Base-by-base conservation (phyloP, 1,140 invertebrate genomes). In the Capitella teleta region DNA sequence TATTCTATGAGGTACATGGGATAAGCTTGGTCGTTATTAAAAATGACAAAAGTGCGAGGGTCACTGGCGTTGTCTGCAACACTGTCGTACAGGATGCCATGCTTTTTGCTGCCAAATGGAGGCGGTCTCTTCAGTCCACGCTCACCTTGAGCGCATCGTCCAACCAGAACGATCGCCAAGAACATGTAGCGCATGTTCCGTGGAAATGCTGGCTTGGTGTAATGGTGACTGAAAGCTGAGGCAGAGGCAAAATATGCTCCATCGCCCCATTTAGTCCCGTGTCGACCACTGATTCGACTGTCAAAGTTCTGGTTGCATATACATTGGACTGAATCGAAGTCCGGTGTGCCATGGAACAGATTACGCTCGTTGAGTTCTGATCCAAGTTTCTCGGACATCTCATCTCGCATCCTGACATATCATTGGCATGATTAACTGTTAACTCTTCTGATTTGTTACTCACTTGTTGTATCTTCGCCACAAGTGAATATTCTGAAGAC, bases 1-100 rank as follows among this genome's bases (percentile, higher is more conserved):
- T 64, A 64, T 37, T 64, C 61, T 21, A 64, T 56, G 16, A 62
- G 37, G 48, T 64, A 64, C 25, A 61, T 59, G 6, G 62, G 62
- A 30, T 62, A 64, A n/a, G 57, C 54, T 43, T 64, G 62, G 23
- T 56, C 56, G 47, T 54, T 59, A 41, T 64, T 58, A 55, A 64
- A 64, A 25, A 64, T 59, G 16, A 64, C 61, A 54, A 56, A 62
- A n/a, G 61, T 58, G 47, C 57, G 56, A 0, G 62, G 62, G 24
- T 54, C 50, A 37, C 44, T 47, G 24, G 60, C 57, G 23, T 64
- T 56, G 42, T 64, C 61, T 3, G 62, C 62, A 55, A 61, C 62
- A 0, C 59, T 61, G 47, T 64, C 59, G 47, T 58, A 64, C 34
- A 56, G 58, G n/a, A 10, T 32, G 2, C 59, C 61, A 42, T 57